A percentile compares a stretch with the other conserved stretches of the same genome.
These are phyloP conservation scores for Tinea trinotella DNA, from an alignment of 2,888 invertebrate genomes.

Conservation along the genomic window DNA sequence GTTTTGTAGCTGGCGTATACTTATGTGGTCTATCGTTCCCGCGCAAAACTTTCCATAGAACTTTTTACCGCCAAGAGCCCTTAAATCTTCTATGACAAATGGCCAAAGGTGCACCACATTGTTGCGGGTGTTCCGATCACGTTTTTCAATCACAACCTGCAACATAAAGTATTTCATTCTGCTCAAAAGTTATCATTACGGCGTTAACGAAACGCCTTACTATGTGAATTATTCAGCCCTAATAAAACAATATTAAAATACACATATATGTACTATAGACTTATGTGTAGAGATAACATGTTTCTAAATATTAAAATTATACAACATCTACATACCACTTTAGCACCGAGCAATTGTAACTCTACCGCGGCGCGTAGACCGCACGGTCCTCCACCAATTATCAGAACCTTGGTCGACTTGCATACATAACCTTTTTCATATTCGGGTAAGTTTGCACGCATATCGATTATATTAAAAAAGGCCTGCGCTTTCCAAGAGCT, in stretches of 20 bases:
- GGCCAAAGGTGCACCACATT: constrained; percentile 99
- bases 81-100: constrained; percentile 95
- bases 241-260: too few relatives aligned
- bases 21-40: constrained; percentile 98
- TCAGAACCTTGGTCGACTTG: constrained; percentile 85
- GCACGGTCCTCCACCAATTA: constrained; percentile 97
- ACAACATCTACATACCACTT: constrained; percentile 89
- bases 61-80: constrained; percentile 95
- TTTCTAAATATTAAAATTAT: too few relatives aligned
- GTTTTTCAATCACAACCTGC: constrained; percentile 90
- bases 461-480: constrained; percentile 97
- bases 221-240: too few relatives aligned
- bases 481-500: constrained; percentile 96
- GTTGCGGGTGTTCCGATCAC: constrained; percentile 94
- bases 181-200: too few relatives aligned
- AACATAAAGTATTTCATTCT: constrained; percentile 17
- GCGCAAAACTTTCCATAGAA: constrained; percentile 99
- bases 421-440: constrained; percentile 91
- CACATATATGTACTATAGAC: too few relatives aligned
- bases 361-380: constrained; percentile 96
- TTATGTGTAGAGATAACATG: too few relatives aligned
- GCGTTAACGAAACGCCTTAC: too few relatives aligned
- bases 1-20: constrained; percentile 96
- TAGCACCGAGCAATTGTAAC: constrained; percentile 94
- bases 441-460: constrained; percentile 91